Conservation (phyloP, 2,888 invertebrate genomes). For the Dolichopus griseipennis region DNA sequence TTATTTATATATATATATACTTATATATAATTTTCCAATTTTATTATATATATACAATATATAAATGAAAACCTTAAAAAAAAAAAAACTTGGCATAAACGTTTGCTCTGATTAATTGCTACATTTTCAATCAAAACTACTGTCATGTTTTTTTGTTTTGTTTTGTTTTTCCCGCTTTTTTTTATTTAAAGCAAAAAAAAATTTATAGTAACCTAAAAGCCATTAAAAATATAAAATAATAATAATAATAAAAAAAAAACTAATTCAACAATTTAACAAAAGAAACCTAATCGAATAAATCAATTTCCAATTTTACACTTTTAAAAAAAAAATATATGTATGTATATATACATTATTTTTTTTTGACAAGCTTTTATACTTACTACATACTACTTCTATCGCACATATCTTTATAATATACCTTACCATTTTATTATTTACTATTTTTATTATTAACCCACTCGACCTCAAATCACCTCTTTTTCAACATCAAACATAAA, state of each 20-base stretch:
- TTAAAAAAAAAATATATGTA: neutral
- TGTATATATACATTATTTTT: too few relatives aligned
- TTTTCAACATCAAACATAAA: too few relatives aligned
- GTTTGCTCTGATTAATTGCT: constrained; percentile 6
- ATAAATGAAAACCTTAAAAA: neutral
- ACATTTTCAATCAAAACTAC: constrained; percentile 6
- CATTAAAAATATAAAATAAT: neutral
- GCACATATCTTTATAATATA: too few relatives aligned
- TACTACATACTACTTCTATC: too few relatives aligned
- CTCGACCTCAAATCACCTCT: too few relatives aligned
- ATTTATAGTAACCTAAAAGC: neutral
- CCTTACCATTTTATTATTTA: too few relatives aligned
- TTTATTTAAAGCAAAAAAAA: neutral
- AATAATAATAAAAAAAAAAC: neutral
- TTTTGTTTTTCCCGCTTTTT: neutral
- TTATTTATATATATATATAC: too few relatives aligned
- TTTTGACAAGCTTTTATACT: too few relatives aligned
- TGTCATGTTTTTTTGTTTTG: neutral
- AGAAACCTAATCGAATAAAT: constrained; percentile 1
- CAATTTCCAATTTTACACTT: constrained; percentile 3
- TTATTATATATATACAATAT: too few relatives aligned
- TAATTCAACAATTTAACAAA: neutral
- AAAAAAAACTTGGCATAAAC: neutral
- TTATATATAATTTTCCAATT: too few relatives aligned
- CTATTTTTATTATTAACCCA: too few relatives aligned